Evolutionary conservation across 2,888 invertebrate genomes (phyloP).

Genomic region (Pseudococcus viburni): DNA sequence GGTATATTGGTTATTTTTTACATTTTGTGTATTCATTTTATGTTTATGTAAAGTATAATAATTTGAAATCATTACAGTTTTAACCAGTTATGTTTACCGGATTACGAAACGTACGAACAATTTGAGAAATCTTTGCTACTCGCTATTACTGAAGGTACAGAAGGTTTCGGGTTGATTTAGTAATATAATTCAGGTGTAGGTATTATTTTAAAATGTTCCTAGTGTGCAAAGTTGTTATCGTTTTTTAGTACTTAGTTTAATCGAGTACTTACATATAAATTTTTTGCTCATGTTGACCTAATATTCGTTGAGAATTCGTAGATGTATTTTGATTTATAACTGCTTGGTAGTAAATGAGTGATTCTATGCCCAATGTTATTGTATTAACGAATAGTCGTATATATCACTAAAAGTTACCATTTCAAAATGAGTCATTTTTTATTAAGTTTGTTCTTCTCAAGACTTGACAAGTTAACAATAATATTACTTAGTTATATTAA

Average conservation of each 20-base stretch:
- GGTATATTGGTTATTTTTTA: slow-evolving; percentile 74
- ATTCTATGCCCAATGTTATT: neutral
- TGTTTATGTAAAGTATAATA: neutral
- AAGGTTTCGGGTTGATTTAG: slow-evolving; percentile 87
- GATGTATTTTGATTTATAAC: neutral
- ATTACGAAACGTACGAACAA: slow-evolving; percentile 94
- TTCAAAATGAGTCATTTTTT: slow-evolving; percentile 21
- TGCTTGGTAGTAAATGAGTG: neutral
- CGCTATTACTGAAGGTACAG: slow-evolving; percentile 95
- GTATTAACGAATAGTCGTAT: neutral
- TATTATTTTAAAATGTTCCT: neutral
- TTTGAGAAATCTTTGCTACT: slow-evolving; percentile 90
- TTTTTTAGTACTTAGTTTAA: neutral
- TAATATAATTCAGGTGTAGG: slow-evolving; percentile 46
- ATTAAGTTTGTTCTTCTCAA: neutral
- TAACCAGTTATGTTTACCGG: slow-evolving; percentile 95
- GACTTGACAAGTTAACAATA: slow-evolving; percentile 24
- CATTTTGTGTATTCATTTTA: neutral
- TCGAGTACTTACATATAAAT: neutral
- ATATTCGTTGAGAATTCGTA: neutral
- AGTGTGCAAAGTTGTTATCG: neutral
- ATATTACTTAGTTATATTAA: slow-evolving; percentile 6
- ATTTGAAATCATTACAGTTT: slow-evolving; percentile 76
- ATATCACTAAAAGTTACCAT: slow-evolving; percentile 31
- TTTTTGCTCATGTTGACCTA: neutral